Conservation (phyloP, 2,888 invertebrate genomes). For the Philonicus albiceps region DNA sequence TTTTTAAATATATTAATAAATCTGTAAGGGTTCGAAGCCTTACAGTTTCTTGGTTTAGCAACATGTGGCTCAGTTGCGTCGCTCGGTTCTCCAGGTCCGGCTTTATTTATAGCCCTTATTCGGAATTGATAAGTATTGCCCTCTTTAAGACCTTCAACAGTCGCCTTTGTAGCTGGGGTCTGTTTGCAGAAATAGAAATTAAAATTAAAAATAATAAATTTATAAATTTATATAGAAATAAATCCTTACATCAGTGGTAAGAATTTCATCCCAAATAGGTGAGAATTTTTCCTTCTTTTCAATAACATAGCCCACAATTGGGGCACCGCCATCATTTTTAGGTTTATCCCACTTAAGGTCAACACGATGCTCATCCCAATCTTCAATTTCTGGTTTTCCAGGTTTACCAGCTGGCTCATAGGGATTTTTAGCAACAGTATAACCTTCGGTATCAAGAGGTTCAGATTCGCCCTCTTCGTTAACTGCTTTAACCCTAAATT, state of each 20-base stretch:
- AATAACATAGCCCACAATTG: slow-evolving; percentile 95
- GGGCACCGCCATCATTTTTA: slow-evolving; percentile 94
- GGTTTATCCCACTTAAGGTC: slow-evolving; percentile 95
- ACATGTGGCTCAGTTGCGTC: slow-evolving; percentile 87
- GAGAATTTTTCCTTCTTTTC: slow-evolving; percentile 89
- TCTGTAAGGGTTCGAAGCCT: slow-evolving; percentile 61
- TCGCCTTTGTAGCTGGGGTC: slow-evolving; percentile 81
- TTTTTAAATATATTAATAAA: background rate
- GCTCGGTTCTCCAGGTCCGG: slow-evolving; percentile 90
- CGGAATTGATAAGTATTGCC: slow-evolving; percentile 95
- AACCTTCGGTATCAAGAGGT: slow-evolving; percentile 88
- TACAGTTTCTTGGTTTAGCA: slow-evolving; percentile 86
- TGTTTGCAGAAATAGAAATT: slow-evolving; percentile 54
- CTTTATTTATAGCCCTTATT: slow-evolving; percentile 94
- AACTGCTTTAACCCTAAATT: slow-evolving; percentile 91
- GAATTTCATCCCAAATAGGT: slow-evolving; percentile 86
- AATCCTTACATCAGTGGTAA: slow-evolving; percentile 72
- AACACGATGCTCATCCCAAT: slow-evolving; percentile 89
- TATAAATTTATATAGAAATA: slow-evolving; percentile 39
- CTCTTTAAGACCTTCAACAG: slow-evolving; percentile 85
- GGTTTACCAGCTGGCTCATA: slow-evolving; percentile 90
- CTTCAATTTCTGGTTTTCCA: slow-evolving; percentile 83
- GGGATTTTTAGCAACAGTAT: slow-evolving; percentile 94
- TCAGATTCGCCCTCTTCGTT: slow-evolving; percentile 96
- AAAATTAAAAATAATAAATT: background rate